These are phyloP conservation scores for Botia kubotai DNA, from an alignment of 2,797 vertebrate species.

Conservation along the genomic window DNA sequence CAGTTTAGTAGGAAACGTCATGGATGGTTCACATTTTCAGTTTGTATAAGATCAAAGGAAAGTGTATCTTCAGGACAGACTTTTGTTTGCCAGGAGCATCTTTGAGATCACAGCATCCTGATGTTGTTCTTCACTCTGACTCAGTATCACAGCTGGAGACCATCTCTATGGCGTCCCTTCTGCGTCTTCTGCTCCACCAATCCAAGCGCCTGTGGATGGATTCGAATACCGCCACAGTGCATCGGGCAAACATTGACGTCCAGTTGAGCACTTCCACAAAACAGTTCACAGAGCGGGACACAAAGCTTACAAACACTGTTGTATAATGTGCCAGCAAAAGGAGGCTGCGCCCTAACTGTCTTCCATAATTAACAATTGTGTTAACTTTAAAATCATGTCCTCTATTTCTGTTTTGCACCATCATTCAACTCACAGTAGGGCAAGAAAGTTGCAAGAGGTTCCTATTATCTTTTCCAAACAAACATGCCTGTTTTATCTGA, in stretches of 20 bases:
- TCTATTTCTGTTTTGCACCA: slow-evolving; percentile 32
- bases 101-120: not conserved
- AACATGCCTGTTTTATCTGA: not conserved
- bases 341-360: slow-evolving; percentile 75
- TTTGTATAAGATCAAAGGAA: not conserved
- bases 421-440: not conserved
- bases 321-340: slow-evolving; percentile 72
- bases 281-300: slow-evolving; percentile 69
- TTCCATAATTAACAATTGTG: slow-evolving; percentile 70
- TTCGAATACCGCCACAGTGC: slow-evolving; percentile 70
- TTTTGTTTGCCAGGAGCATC: not conserved
- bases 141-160: slow-evolving; percentile 55
- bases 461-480: not conserved
- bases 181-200: not conserved
- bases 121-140: slow-evolving; percentile 56
- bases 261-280: slow-evolving; percentile 73
- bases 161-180: slow-evolving; percentile 48
- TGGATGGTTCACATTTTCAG: not conserved
- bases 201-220: slow-evolving; percentile 70
- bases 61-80: not conserved
- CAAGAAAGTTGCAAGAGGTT: not conserved
- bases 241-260: slow-evolving; percentile 69
- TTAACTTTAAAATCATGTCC: slow-evolving; percentile 70
- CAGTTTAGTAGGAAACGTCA: not conserved
- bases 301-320: slow-evolving; percentile 69